Evolutionary conservation across 2,888 invertebrate genomes (phyloP), one percentile per base, ranked within the genome.

Genomic region (Resseliella maxima): DNA sequence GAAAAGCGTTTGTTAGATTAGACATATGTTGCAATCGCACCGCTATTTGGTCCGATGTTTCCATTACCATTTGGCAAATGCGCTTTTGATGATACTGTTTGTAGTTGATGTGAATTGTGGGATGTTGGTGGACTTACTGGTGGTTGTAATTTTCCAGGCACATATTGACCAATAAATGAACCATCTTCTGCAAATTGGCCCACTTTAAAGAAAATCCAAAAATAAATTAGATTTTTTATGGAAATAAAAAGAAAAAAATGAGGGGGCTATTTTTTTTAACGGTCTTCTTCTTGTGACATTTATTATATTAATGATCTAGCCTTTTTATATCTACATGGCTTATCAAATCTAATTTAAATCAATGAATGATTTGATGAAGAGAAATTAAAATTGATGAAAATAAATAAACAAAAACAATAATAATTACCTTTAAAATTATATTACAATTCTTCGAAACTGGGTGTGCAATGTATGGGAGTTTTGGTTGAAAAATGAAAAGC

Each of bases 131-230:
- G 91, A 89, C 92, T 93, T 41, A 91, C 91, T 87, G 93, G 91
- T 87, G 94, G 93, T 89, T 93, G 94, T 89, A 94, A 93, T 89
- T 94, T 95, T 88, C 95, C 95, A 87, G 96, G 96, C 90, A 98
- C 98, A 92, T 98, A 98, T 92, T 98, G 98, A 85, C 98, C 98
- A 91, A 98, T 98, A 92, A 98, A 98, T 88, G 98, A 98, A 85
- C 98, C 98, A 92, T 98, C 98, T 92, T 98, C 98, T 88, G 98
- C 98, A 92, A 98, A 98, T 89, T 96, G 96, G 91, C 91, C 91
- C 91, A 83, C 85, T 72, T 85, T 54, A n/a, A n/a, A n/a, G n/a
- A n/a, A n/a, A n/a, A n/a, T n/a, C n/a, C 12, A 86, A 54, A 38
- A 41, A 12, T 8, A 41, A 41, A 41, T 41, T 41, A 41, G 41